A percentile compares a stretch with the other conserved stretches of the same genome.
Conservation (phyloP, 2,797 vertebrate species). For the Lithobates pipiens region DNA sequence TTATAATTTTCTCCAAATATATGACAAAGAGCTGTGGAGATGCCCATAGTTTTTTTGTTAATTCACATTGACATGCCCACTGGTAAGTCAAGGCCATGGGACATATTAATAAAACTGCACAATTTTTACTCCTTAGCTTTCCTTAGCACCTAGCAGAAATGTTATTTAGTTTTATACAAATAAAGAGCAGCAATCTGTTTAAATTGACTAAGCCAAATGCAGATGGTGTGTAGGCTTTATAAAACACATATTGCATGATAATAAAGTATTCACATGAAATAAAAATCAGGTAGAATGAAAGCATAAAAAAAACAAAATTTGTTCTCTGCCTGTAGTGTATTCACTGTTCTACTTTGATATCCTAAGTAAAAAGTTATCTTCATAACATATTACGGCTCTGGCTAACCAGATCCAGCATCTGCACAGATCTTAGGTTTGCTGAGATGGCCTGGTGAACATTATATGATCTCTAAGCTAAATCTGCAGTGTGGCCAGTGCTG, state of each 20-base stretch:
- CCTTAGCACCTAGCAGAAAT: not conserved
- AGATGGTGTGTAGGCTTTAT: constrained; percentile 56
- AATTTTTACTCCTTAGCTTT: not conserved
- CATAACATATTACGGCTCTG: not conserved
- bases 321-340: not conserved
- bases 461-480: no score
- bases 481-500: no score
- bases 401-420: not conserved
- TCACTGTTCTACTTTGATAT: not conserved
- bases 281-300: constrained; percentile 15
- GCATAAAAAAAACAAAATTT: not conserved
- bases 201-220: constrained; percentile 30
- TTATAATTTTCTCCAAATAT: no score
- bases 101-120: not conserved
- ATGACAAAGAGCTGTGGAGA: no score
- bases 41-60: not conserved
- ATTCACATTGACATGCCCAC: not conserved
- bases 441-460: no score
- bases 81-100: not conserved
- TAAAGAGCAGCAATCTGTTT: constrained; percentile 44
- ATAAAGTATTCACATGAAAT: constrained; percentile 42
- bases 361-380: not conserved
- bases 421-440: no score
- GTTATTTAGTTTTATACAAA: constrained; percentile 6
- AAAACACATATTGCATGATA: constrained; percentile 36